Evolutionary conservation across 2,113 vertebrate genomes (phyloP).

Genomic region (Scytalopus superciliaris): DNA sequence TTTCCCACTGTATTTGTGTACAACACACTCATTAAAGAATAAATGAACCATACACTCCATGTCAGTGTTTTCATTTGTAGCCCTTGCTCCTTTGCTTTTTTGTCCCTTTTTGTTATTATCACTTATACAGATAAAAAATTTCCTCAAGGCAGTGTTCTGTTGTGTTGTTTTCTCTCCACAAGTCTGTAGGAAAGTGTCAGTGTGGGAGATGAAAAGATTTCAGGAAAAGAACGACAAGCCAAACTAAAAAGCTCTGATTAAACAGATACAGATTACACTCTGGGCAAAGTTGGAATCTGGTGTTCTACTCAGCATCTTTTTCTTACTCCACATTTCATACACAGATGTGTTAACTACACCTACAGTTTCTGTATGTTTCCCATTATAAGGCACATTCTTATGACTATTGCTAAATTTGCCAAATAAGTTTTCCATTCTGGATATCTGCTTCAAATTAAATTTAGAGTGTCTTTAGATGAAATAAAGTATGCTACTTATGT

Average conservation of each 20-base stretch:
- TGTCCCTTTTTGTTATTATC: neutral
- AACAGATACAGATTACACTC: neutral
- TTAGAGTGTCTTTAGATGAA: neutral
- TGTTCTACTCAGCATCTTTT: neutral
- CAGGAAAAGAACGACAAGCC: fast-evolving
- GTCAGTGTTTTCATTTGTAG: neutral
- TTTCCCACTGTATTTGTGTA: neutral
- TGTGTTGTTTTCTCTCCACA: neutral
- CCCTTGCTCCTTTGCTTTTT: neutral
- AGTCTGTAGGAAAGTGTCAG: neutral
- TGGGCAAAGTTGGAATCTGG: neutral
- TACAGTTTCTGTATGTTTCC: neutral
- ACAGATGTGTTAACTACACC: neutral
- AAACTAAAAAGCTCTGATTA: neutral
- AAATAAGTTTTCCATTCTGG: neutral
- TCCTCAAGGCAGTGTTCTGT: neutral
- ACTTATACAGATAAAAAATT: neutral
- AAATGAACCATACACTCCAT: neutral
- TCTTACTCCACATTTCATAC: neutral
- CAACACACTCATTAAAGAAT: neutral
- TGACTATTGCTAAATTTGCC: neutral
- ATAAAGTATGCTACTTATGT: neutral
- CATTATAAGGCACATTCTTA: neutral
- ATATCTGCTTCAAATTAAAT: neutral
- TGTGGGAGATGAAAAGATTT: neutral